These are phyloP conservation scores for Euglossa dilemma DNA, from an alignment of 1,140 invertebrate genomes.

Conservation along the genomic window DNA sequence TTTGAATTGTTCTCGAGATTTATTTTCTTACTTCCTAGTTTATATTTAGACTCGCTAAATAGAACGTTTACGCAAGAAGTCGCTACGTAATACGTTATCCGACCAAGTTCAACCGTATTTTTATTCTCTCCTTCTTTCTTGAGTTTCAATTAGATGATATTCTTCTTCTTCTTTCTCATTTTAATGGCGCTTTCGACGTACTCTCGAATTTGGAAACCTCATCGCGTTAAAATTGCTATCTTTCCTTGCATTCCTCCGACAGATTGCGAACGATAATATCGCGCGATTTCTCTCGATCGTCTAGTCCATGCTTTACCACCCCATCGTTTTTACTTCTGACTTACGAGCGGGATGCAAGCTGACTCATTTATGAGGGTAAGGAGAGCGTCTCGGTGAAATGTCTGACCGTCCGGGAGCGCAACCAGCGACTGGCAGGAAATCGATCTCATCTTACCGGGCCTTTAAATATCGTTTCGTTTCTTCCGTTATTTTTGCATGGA, in stretches of 20 bases:
- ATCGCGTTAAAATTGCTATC: background rate
- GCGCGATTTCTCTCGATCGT: background rate
- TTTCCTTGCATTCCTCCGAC: background rate
- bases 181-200: background rate
- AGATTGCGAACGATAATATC: slow-evolving; percentile 29
- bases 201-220: background rate
- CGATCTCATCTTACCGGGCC: slow-evolving; percentile 53
- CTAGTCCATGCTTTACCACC: slow-evolving; percentile 35
- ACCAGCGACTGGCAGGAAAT: slow-evolving; percentile 53
- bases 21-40: background rate
- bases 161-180: background rate
- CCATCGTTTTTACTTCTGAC: slow-evolving; percentile 57
- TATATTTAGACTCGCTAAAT: too few species aligned
- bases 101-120: too few species aligned
- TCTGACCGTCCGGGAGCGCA: slow-evolving; percentile 33
- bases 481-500: slow-evolving; percentile 18
- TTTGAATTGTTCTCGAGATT: too few species aligned
- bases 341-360: slow-evolving; percentile 42
- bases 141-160: too few species aligned
- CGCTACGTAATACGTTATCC: too few species aligned
- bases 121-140: too few species aligned
- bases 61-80: too few species aligned
- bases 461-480: slow-evolving; percentile 61
- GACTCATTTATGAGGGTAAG: slow-evolving; percentile 62
- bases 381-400: slow-evolving; percentile 31